Evolutionary conservation across 2,797 vertebrate genomes (phyloP).

Genomic region (Vespertilio murinus): DNA sequence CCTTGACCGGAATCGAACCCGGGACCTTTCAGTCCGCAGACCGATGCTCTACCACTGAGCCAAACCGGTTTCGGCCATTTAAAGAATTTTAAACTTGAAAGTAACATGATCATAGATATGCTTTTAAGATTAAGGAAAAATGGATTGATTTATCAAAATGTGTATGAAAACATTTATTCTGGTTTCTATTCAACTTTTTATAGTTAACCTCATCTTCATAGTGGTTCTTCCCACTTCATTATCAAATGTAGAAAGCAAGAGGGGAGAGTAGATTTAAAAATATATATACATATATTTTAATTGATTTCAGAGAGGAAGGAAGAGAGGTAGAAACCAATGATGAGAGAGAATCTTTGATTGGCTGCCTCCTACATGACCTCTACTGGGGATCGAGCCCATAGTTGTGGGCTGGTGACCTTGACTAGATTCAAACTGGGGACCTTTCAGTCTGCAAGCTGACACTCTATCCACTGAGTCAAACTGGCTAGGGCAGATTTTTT

Average conservation of each 20-base stretch:
- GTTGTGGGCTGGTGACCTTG: too few relatives aligned
- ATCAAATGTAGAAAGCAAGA: background rate
- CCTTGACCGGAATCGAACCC: too few relatives aligned
- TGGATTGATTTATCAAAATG: background rate
- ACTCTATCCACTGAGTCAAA: background rate
- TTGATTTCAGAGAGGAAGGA: background rate
- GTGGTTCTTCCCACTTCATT: background rate
- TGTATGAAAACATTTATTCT: slow-evolving; percentile 36
- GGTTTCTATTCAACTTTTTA: background rate
- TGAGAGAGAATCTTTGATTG: background rate
- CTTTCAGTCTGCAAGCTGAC: too few relatives aligned
- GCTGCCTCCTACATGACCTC: background rate
- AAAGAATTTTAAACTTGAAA: background rate
- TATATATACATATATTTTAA: background rate
- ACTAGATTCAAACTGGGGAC: too few relatives aligned
- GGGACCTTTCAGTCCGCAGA: too few relatives aligned
- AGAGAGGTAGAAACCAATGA: background rate
- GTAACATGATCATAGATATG: background rate
- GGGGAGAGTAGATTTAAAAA: background rate
- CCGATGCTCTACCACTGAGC: too few relatives aligned
- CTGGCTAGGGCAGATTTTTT: background rate
- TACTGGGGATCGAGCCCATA: background rate
- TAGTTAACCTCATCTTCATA: background rate
- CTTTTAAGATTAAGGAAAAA: background rate
- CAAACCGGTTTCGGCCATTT: too few relatives aligned